These are phyloP conservation scores for Trachelipus rathkii DNA, from an alignment of 1,140 invertebrate species.

Conservation along the genomic window DNA sequence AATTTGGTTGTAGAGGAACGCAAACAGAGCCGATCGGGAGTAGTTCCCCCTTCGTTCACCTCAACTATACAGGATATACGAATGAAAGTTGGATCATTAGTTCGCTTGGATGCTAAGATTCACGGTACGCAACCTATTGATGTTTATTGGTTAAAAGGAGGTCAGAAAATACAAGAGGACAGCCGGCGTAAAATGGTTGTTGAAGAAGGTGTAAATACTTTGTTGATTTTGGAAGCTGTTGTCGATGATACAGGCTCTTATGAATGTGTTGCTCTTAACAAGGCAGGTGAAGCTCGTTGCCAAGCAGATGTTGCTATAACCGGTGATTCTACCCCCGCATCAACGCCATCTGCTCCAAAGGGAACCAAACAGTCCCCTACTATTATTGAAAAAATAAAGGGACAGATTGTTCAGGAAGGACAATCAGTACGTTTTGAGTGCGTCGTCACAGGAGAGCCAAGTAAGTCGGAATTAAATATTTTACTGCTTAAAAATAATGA, in stretches of 20 bases:
- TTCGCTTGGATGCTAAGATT: constrained; percentile 79
- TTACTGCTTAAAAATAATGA: no score
- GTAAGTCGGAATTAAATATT: constrained; percentile 48
- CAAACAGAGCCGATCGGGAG: constrained; percentile 64
- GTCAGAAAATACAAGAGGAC: constrained; percentile 79
- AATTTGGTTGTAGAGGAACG: constrained; percentile 90
- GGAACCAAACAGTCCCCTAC: constrained; percentile 67
- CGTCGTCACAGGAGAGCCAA: constrained; percentile 70
- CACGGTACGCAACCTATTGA: constrained; percentile 82
- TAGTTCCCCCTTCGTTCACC: constrained; percentile 77
- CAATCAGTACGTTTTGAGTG: constrained; percentile 80
- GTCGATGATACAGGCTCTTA: constrained; percentile 91
- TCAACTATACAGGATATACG: constrained; percentile 76
- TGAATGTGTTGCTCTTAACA: constrained; percentile 80
- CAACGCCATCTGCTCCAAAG: constrained; percentile 32
- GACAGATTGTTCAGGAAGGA: constrained; percentile 79
- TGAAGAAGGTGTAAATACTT: constrained; percentile 77
- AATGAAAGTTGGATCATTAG: constrained; percentile 72
- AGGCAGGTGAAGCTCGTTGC: constrained; percentile 86
- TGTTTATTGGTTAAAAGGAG: constrained; percentile 89
- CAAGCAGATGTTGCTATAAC: constrained; percentile 63
- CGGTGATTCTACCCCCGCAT: constrained; percentile 53
- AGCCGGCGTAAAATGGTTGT: constrained; percentile 79
- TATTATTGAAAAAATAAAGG: constrained; percentile 72
- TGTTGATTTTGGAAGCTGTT: constrained; percentile 78